Evolutionary conservation across 2,113 vertebrate species (phyloP), one percentile per base, ranked within the genome.

Genomic region (Tympanuchus pallidicinctus): DNA sequence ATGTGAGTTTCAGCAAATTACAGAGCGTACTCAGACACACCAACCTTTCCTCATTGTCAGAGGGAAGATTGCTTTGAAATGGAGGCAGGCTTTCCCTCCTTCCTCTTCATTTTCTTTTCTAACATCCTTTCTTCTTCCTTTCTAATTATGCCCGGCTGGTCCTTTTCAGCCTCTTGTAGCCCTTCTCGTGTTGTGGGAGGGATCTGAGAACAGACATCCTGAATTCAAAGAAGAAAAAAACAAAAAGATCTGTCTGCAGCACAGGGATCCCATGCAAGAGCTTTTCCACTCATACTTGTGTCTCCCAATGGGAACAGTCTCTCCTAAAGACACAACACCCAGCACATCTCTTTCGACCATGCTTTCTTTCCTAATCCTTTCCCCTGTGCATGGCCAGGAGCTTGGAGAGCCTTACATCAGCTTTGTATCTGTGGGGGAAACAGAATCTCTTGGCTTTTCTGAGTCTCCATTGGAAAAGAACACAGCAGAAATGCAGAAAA

Each of bases 1-100:
- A 66, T 56, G 69, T 0, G 14, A 90, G 11, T 73, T 88, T n/a
- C 38, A 90, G 82, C 42, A 96, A 96, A 97, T 97, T 96, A 94
- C 67, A 95, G 57, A 82, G 70, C 50, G 24, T 47, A 74, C 73
- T 89, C 59, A 52, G 76, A 52, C 40, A 79, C 65, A 86, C 30
- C 79, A 59, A 36, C 71, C 20, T 0, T 36, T 91, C 65, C 47
- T 88, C 64, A 36, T n/a, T 87, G 76, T 93, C 82, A 83, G 71
- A 28, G 24, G 40, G 70, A 91, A 69, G 48, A 93, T 94, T 92
- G 47, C 80, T 92, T 95, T 93, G 88, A 93, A 93, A 76, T 7
- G 2, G 14, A 66, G 94, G 67, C 86, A 91, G 17, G 11, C 79
- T 91, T 95, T 94, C 54, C 43, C 28, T 95, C 60, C 42, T 76